Evolutionary conservation across 1,140 invertebrate genomes (phyloP).

Genomic region (Zaprionus camerounensis): DNA sequence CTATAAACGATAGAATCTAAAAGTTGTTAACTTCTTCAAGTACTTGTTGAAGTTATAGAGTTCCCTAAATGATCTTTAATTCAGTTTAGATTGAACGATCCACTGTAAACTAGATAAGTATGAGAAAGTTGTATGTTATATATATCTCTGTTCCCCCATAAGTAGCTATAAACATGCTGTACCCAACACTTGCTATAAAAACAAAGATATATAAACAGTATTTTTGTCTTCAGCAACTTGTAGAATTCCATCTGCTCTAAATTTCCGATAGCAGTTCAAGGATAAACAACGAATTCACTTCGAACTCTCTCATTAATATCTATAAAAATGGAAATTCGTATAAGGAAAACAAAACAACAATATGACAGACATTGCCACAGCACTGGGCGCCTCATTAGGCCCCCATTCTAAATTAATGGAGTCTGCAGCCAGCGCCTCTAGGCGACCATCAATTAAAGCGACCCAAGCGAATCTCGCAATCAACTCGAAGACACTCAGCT

Average conservation of each 20-base stretch:
- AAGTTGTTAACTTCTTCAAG: too few relatives aligned
- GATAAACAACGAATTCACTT: neutral
- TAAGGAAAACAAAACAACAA: constrained; percentile 1
- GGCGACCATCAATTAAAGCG: constrained; percentile 64
- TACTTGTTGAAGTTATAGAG: too few relatives aligned
- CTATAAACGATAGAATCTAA: too few relatives aligned
- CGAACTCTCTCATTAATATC: constrained; percentile 26
- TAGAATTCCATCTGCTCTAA: neutral
- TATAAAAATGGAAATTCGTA: constrained; percentile 26
- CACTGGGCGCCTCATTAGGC: constrained; percentile 42
- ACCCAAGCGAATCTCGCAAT: constrained; percentile 49
- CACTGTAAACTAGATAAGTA: too few relatives aligned
- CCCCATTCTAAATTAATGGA: constrained; percentile 45
- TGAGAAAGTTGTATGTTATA: too few relatives aligned
- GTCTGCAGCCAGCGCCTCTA: constrained; percentile 45
- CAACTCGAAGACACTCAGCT: constrained; percentile 11
- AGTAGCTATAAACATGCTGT: too few relatives aligned
- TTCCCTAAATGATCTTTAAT: too few relatives aligned
- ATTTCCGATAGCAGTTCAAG: neutral
- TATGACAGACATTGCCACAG: constrained; percentile 37
- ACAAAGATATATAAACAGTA: too few relatives aligned
- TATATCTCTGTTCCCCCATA: too few relatives aligned
- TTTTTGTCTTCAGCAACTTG: neutral
- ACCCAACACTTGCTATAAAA: too few relatives aligned
- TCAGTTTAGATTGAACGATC: too few relatives aligned